Evolutionary conservation across 2,113 vertebrate species (phyloP), one percentile per base, ranked within the genome.

Genomic region (Petromus typicus): DNA sequence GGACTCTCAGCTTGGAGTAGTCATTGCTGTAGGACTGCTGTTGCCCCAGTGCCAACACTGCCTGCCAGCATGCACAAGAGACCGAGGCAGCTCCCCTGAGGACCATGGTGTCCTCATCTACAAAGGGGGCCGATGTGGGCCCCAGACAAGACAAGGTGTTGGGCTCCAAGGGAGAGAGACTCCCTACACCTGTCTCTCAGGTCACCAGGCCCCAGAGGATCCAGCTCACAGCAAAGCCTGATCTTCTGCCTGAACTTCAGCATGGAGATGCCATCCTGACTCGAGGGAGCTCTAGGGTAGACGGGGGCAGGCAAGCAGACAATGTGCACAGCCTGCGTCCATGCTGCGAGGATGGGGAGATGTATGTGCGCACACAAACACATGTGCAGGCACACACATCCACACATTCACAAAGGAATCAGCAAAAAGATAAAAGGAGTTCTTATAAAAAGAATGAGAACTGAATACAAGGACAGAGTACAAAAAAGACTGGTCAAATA

Each of bases 401-500:
- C 11, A 16, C 32, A 30, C 11, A 56, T 54, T 67, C 63, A 37
- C 71, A 91, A 32, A 34, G 51, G 34, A 63, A 57, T 84, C 40
- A 37, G 45, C 2, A 7, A 48, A 32, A 75, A 67, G 56, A 54
- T 8, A n/a, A 34, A 78, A 87, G 69, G 22, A 16, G 43, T 16
- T 22, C 27, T 10, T 27, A 27, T 7, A 61, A 67, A 56, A 25
- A 76, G 57, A 34, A 48, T 45, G 63, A 86, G 43, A 79, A 66
- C 7, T 73, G 27, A 57, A 64, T 7, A 56, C 23, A 76, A 63
- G 67, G 9, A n/a, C 32, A 54, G 59, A 90, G 17, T 34, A 7
- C 71, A 43, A 80, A 76, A 5, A 66, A 67, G 81, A 63, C 23
- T 56, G 45, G 75, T 78, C 64, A 61, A 95, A 90, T 40, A 56